These are phyloP conservation scores for Pygoscelis adeliae DNA, from an alignment of 2,113 vertebrate genomes.

Conservation along the genomic window DNA sequence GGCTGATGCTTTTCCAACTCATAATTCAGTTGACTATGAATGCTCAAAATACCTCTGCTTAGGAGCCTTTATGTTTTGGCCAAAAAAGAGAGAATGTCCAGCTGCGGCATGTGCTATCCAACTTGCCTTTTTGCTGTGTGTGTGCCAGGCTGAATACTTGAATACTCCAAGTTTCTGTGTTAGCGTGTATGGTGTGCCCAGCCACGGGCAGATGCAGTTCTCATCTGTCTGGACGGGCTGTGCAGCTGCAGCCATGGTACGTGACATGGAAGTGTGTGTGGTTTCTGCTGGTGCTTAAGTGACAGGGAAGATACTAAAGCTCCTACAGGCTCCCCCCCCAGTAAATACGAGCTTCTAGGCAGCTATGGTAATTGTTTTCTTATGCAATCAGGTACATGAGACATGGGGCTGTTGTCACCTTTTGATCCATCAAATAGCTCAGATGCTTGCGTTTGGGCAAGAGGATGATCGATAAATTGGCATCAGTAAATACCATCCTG, in stretches of 20 bases:
- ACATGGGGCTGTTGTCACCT: not conserved
- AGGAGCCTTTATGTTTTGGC: not conserved
- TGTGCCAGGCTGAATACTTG: not conserved
- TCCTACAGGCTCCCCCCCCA: not conserved
- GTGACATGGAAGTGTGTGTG: not conserved
- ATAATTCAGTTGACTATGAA: not conserved
- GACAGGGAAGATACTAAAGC: not conserved
- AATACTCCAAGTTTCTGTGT: not conserved
- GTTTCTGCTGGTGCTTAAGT: not conserved
- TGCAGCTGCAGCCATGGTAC: not conserved
- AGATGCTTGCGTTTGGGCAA: not conserved
- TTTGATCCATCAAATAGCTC: not conserved
- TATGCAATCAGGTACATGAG: not conserved
- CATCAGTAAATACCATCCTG: not conserved
- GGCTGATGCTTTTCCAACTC: not conserved
- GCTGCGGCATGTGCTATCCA: not conserved
- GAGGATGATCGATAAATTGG: not conserved
- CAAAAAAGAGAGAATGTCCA: not conserved
- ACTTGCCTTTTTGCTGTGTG: not conserved
- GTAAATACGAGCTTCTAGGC: not conserved
- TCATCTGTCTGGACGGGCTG: not conserved
- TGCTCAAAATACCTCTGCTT: not conserved
- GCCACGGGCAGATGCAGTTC: not conserved
- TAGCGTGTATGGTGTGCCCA: not conserved
- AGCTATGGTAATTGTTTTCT: not conserved